A percentile compares a stretch with the other conserved stretches of the same genome.
phyloP scores from a whole-genome alignment of 1,140 invertebrate species.

The Thrips palmi region DNA sequence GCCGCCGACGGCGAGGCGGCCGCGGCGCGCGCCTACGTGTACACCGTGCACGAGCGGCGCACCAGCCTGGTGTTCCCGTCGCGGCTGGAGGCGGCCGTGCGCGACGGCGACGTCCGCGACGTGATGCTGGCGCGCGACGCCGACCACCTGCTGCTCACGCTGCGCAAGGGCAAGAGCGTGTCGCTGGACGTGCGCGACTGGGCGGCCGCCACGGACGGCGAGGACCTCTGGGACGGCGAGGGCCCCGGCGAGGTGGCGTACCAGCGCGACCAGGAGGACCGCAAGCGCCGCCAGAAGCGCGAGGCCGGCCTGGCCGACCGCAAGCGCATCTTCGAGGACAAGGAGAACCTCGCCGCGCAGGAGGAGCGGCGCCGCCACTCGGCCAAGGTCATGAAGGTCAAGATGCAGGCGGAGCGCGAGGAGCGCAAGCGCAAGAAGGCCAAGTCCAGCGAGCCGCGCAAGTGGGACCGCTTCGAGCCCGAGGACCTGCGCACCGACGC shows the following conservation, averaged over 20 bases:
- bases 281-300: constrained; percentile 28
- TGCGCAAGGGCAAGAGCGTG: constrained; percentile 49
- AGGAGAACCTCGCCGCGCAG: too few relatives aligned
- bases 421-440: constrained; percentile 23
- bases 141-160: constrained; percentile 49
- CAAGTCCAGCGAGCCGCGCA: too few relatives aligned
- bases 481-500: too few relatives aligned
- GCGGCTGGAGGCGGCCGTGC: constrained; percentile 50
- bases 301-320: constrained; percentile 14
- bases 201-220: constrained; percentile 26
- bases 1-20: constrained; percentile 18
- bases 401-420: constrained; percentile 29
- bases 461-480: too few relatives aligned
- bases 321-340: constrained; percentile 44
- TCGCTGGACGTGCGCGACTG: constrained; percentile 43
- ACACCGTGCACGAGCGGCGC: constrained; percentile 48
- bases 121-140: constrained; percentile 54
- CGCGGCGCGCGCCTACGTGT: constrained; percentile 44
- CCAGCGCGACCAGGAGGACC: constrained; percentile 36
- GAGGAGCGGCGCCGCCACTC: constrained; percentile 18
- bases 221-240: constrained; percentile 39
- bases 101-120: constrained; percentile 54
- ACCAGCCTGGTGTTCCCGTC: constrained; percentile 58
- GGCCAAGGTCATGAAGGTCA: constrained; percentile 15
- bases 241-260: constrained; percentile 39